Conservation (phyloP, 2,113 vertebrate species). For the Equus przewalskii region DNA sequence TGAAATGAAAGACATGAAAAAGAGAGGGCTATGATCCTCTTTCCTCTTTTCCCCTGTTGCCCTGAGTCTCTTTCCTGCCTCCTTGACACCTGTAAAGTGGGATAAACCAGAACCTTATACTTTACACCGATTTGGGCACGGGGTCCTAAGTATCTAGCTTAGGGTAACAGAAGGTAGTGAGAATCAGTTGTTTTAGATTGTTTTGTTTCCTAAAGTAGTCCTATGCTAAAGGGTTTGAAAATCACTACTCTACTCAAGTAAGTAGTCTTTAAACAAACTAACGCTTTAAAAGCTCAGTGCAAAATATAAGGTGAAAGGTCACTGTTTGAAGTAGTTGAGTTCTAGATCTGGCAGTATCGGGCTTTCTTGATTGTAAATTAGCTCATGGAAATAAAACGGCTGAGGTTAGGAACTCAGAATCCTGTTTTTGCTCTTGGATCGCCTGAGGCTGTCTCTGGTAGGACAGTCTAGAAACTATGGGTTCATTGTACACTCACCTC, state of each 20-base stretch:
- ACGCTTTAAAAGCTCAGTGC: conserved; percentile 7
- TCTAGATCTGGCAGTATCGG: not conserved
- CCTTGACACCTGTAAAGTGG: not conserved
- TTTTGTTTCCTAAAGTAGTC: not conserved
- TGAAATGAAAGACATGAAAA: conserved; percentile 69
- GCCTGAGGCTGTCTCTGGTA: not conserved
- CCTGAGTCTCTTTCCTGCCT: not conserved
- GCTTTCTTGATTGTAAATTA: conserved; percentile 4
- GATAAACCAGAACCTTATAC: not conserved
- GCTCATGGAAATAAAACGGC: not conserved
- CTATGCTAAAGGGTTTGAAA: conserved; percentile 12
- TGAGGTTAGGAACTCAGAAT: conserved; percentile 12
- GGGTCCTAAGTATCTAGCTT: not conserved
- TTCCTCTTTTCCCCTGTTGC: not conserved
- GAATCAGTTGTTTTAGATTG: conserved; percentile 4
- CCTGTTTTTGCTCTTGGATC: conserved; percentile 35
- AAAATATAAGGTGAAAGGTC: conserved; percentile 18
- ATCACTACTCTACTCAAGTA: not conserved
- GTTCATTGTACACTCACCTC: not conserved
- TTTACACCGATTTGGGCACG: not conserved
- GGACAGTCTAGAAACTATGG: not conserved
- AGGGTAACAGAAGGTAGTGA: not conserved
- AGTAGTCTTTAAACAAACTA: not conserved
- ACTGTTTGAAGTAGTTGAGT: not conserved
- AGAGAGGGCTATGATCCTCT: conserved; percentile 39